Base-by-base conservation (phyloP, 2,113 vertebrate genomes). In the Ploceus nigricollis region DNA sequence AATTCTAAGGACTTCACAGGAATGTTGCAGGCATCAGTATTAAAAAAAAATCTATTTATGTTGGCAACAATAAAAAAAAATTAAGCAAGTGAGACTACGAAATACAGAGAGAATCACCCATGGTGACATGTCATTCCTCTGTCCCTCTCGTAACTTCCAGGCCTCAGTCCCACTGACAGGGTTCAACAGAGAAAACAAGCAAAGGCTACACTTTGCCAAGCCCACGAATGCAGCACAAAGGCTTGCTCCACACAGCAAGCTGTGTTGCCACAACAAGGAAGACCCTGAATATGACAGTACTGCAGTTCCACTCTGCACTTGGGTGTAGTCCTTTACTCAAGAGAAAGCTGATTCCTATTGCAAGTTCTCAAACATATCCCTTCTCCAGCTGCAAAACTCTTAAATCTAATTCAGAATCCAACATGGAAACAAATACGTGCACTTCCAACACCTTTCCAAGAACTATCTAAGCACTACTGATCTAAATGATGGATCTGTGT, bases 171-270 rank as follows among this genome's bases (percentile, higher is more conserved):
- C 75, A 82, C 42, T 51, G 48, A 53, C 24, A 58, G 57, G 15
- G 42, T 17, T 91, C 72, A 63, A 15, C 40, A 72, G n/a, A 42
- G 61, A 87, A 85, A 91, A 94, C 15, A 56, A 93, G 83, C 23
- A 68, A 37, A 71, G 72, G 70, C 35, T 33, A 8, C 2, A 64
- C 70, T 69, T 22, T 61, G 66, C 70, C 70, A 76, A 93, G n/a
- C 42, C 40, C 57, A 40, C 63, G 30, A 68, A 71, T 28, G 22
- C 84, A 82, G 75, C 66, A 77, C 54, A 88, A 77, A 90, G 39
- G n/a, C 28, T 71, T 45, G 37, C 12, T 87, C 75, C 54, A 64
- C n/a, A 56, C 21, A 82, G 16, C 1, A 0, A 50, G 61, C 44
- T 47, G 58, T 0, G 0, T 30, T 53, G 60, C 23, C 23, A 19